Conservation (phyloP, 2,888 invertebrate genomes). For the Parapristionchus giblindavisi region DNA sequence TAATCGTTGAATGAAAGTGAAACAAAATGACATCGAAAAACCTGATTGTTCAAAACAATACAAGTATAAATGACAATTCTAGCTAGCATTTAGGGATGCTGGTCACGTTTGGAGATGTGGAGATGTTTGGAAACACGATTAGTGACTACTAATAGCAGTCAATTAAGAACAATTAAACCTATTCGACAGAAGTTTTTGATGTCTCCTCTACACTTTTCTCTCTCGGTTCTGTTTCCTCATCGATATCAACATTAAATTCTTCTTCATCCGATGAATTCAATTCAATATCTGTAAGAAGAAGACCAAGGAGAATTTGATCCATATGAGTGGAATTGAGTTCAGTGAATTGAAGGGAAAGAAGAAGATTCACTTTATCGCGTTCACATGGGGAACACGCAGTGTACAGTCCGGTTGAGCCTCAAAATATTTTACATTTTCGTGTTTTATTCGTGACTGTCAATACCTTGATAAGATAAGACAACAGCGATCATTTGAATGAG, state of each 20-base stretch:
- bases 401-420: slow-evolving; percentile 24
- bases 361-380: slow-evolving; percentile 6
- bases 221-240: slow-evolving; percentile 1
- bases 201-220: not conserved
- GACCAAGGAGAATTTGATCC: slow-evolving; percentile 30
- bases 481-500: slow-evolving; percentile 25
- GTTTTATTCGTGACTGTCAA: not conserved
- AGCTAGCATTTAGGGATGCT: too few relatives aligned
- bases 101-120: too few relatives aligned
- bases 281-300: not conserved
- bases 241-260: not conserved
- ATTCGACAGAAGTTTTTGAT: too few relatives aligned
- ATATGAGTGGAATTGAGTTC: slow-evolving; percentile 21
- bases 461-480: slow-evolving; percentile 22
- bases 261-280: not conserved
- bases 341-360: slow-evolving; percentile 7
- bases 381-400: slow-evolving; percentile 7
- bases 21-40: too few relatives aligned
- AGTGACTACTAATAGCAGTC: not conserved
- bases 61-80: too few relatives aligned
- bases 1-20: too few relatives aligned
- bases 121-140: too few relatives aligned
- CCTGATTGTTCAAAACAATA: too few relatives aligned
- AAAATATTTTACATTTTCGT: not conserved
- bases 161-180: too few relatives aligned